Base-by-base conservation (phyloP, 2,113 vertebrate species). In the Podocnemis expansa region DNA sequence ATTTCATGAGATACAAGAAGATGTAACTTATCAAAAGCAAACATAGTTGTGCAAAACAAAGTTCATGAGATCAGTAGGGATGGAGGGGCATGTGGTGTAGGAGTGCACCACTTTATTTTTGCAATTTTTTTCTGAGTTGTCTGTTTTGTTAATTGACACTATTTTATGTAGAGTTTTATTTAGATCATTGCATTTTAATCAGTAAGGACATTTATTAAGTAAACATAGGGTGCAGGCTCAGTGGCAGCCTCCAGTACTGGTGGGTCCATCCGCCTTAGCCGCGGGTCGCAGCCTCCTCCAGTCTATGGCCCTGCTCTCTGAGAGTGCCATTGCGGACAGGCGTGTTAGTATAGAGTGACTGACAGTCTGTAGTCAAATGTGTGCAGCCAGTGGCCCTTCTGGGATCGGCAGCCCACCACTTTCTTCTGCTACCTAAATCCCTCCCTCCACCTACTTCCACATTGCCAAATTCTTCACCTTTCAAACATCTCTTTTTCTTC, bases 331-430 rank as follows among this genome's bases (percentile, higher is more conserved):
- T 88, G 85, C 78, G 19, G 63, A 70, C 22, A 38, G 88, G 93
- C 93, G 41, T 76, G 51, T 80, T 21, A 91, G 87, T 51, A 45
- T 78, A 52, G 49, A 85, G 83, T 90, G 93, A 94, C 67, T 90
- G 96, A 89, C 87, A 91, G 31, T 70, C n/a, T 70, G 63, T 70
- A 70, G n/a, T 70, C 63, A 70, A 70, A 70, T 38, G 63, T 38
- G 63, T 17, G n/a, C 21, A 70, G 17, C n/a, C n/a, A 70, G 63
- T 70, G n/a, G 63, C 38, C 8, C 34, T 22, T 38, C 19, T 38
- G n/a, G n/a, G 43, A 45, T 76, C 73, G 43, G 41, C 41, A 45
- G 14, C 38, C 41, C 25, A 76, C 21, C 22, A 45, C 6, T 45
- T 27, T 58, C 10, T 16, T 76, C 41, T 45, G 25, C 43, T 76